These are phyloP conservation scores for Punctoribates punctum DNA, from an alignment of 2,888 invertebrate genomes.

Conservation along the genomic window DNA sequence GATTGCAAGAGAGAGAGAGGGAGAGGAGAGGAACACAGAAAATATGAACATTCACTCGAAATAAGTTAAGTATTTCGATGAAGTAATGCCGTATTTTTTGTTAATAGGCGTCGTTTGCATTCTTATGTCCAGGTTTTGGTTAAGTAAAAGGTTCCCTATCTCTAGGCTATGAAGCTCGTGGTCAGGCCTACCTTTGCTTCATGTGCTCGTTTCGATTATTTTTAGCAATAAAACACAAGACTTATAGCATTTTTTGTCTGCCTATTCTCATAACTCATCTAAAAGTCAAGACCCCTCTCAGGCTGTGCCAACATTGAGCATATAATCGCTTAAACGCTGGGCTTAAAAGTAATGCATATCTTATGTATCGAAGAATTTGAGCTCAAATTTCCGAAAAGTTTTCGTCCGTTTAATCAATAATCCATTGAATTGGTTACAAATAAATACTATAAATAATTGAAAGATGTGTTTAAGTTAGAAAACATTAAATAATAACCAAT, in stretches of 20 bases:
- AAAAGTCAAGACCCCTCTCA: constrained; percentile 37
- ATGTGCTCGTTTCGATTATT: constrained; percentile 34
- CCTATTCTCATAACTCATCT: constrained; percentile 33
- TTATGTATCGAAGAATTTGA: background rate
- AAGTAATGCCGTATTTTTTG: background rate
- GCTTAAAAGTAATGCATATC: background rate
- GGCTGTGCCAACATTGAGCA: background rate
- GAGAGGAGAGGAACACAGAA: background rate
- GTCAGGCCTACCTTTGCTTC: constrained; percentile 26
- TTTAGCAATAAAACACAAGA: constrained; percentile 36
- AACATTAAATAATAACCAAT: constrained; percentile 14
- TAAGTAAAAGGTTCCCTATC: constrained; percentile 17
- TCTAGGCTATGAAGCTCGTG: constrained; percentile 19
- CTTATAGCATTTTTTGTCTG: constrained; percentile 34
- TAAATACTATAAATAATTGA: constrained; percentile 10
- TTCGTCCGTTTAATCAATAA: background rate
- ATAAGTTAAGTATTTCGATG: background rate
- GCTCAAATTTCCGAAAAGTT: background rate
- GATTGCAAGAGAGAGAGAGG: background rate
- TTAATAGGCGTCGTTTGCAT: constrained; percentile 32
- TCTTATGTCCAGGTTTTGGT: background rate
- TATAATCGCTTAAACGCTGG: constrained; percentile 5
- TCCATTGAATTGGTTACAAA: background rate
- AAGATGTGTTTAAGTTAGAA: background rate
- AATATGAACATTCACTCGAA: background rate